A percentile compares a stretch with the other conserved stretches of the same genome.
Evolutionary conservation across 2,797 vertebrate species (phyloP).

Genomic region (Gadopsis bispinosus): DNA sequence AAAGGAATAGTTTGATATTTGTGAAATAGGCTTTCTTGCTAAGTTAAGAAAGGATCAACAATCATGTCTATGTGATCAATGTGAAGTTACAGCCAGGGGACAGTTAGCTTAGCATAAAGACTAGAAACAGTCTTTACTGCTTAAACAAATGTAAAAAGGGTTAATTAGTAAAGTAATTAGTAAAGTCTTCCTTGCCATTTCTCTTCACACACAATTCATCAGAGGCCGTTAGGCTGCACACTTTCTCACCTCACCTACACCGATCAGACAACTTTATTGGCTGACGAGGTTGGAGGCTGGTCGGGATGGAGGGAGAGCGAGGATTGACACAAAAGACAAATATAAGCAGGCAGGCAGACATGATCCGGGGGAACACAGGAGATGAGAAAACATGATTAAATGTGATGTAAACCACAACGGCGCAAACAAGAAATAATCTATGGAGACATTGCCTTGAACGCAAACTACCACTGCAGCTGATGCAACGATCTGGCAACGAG

Average conservation of each 20-base stretch:
- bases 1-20: neutral
- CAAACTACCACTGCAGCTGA: too few species aligned
- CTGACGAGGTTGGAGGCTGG: too few species aligned
- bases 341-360: too few species aligned
- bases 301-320: too few species aligned
- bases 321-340: too few species aligned
- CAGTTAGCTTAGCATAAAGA: constrained; percentile 4
- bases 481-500: too few species aligned
- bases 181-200: neutral
- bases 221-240: neutral
- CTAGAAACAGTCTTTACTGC: neutral
- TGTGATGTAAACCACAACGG: too few species aligned
- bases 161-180: neutral
- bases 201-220: neutral
- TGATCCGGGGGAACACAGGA: too few species aligned
- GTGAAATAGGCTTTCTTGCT: neutral
- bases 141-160: neutral
- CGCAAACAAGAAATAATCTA: too few species aligned
- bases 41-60: neutral
- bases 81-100: neutral
- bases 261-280: too few species aligned
- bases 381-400: too few species aligned
- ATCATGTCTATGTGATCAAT: neutral
- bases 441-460: too few species aligned
- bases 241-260: neutral